A percentile compares a stretch with the other conserved stretches of the same genome.
Conservation (phyloP, 2,888 invertebrate genomes). For the Actias luna region DNA sequence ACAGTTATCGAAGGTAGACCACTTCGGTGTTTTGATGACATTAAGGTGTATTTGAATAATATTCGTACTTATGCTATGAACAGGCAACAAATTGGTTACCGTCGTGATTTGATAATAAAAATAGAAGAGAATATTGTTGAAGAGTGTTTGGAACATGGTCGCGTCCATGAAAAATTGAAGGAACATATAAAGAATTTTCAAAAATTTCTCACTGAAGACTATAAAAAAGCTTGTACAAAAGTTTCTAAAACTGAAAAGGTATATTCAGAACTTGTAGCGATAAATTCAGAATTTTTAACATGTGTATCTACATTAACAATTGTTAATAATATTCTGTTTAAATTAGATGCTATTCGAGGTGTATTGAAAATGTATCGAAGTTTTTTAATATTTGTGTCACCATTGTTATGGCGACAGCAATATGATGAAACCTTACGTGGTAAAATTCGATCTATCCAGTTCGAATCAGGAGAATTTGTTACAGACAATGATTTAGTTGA, state of each 20-base stretch:
- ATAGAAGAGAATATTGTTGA: conserved; percentile 59
- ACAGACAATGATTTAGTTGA: conserved; percentile 70
- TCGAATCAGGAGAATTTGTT: conserved; percentile 61
- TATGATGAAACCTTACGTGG: conserved; percentile 61
- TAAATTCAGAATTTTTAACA: conserved; percentile 60
- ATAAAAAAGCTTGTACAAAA: conserved; percentile 65
- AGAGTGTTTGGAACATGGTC: conserved; percentile 56
- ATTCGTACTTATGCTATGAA: conserved; percentile 75
- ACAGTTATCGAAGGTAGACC: conserved; percentile 83
- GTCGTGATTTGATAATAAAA: conserved; percentile 66
- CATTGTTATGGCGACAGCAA: conserved; percentile 66
- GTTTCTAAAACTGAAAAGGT: conserved; percentile 61
- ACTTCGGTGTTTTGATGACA: conserved; percentile 80
- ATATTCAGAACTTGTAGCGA: conserved; percentile 52
- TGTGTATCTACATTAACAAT: conserved; percentile 59
- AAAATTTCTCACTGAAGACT: conserved; percentile 72
- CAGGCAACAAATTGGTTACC: conserved; percentile 74
- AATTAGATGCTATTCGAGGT: conserved; percentile 66
- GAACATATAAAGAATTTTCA: conserved; percentile 70
- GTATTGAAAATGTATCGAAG: conserved; percentile 67
- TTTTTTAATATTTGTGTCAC: conserved; percentile 69
- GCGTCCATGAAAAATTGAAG: conserved; percentile 56
- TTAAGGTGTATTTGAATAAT: conserved; percentile 80
- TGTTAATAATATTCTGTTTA: conserved; percentile 68
- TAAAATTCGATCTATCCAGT: conserved; percentile 62